These are phyloP conservation scores for Pyrgilauda ruficollis DNA, from an alignment of 2,113 vertebrate species.

Conservation along the genomic window DNA sequence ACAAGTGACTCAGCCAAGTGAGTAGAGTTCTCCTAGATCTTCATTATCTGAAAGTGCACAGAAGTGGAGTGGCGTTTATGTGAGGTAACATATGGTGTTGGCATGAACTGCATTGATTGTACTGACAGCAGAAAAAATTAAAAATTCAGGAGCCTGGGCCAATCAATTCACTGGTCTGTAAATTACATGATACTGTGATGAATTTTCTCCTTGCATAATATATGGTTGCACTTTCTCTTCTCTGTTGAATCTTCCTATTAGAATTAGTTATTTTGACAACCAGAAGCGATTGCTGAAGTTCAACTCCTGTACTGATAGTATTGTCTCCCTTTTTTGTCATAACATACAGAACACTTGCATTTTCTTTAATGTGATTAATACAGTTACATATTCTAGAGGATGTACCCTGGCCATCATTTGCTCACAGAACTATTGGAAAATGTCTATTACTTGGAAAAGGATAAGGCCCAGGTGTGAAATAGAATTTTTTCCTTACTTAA, in stretches of 20 bases:
- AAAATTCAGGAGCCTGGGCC: slow-evolving; percentile 7
- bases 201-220: not conserved
- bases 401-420: not conserved
- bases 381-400: not conserved
- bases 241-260: not conserved
- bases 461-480: not conserved
- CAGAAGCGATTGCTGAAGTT: not conserved
- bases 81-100: not conserved
- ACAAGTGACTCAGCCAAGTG: not conserved
- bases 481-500: not conserved
- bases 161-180: not conserved
- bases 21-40: not conserved
- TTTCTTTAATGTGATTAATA: not conserved
- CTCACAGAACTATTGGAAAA: not conserved
- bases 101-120: not conserved
- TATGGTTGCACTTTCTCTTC: slow-evolving; percentile 11
- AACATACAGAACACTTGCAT: not conserved
- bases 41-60: not conserved
- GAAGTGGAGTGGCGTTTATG: not conserved
- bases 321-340: not conserved
- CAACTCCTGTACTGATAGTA: not conserved
- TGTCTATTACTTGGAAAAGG: not conserved
- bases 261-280: not conserved
- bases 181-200: not conserved
- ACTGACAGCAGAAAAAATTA: not conserved